A percentile compares a stretch with the other conserved stretches of the same genome.
Evolutionary conservation across 2,113 vertebrate genomes (phyloP).

Genomic region (Glaucomys volans): DNA sequence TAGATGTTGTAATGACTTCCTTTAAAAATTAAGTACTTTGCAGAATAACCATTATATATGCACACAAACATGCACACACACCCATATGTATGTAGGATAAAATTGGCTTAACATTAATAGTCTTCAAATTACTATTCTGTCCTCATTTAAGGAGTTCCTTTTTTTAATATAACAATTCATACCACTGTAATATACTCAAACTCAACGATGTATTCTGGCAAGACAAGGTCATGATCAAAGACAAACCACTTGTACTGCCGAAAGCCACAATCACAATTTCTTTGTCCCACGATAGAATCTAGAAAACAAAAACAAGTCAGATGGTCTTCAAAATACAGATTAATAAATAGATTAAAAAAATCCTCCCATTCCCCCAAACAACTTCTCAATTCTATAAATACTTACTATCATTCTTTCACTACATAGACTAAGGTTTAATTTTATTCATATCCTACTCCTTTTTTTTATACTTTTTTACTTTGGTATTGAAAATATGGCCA

Average conservation of each 20-base stretch:
- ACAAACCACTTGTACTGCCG: slow-evolving; percentile 90
- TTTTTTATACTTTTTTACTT: slow-evolving; percentile 21
- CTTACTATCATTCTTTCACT: background rate
- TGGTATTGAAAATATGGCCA: background rate
- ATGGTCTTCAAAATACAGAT: slow-evolving; percentile 38
- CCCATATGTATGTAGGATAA: background rate
- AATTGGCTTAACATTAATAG: background rate
- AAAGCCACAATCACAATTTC: slow-evolving; percentile 83
- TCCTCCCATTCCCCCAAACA: background rate
- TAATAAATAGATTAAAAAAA: too few species aligned
- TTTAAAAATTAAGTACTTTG: slow-evolving; percentile 51
- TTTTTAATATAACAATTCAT: slow-evolving; percentile 57
- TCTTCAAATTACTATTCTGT: slow-evolving; percentile 47
- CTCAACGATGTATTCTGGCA: slow-evolving; percentile 91
- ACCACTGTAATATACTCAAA: slow-evolving; percentile 90
- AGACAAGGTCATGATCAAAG: slow-evolving; percentile 90
- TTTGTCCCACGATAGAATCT: slow-evolving; percentile 66
- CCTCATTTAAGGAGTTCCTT: slow-evolving; percentile 28
- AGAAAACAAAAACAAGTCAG: slow-evolving; percentile 50
- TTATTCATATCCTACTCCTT: slow-evolving; percentile 17
- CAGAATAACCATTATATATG: background rate
- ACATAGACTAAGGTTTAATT: slow-evolving; percentile 12
- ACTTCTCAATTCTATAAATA: background rate
- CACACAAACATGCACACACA: background rate
- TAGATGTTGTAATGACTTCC: slow-evolving; percentile 13